Base-by-base conservation (phyloP, 2,888 invertebrate genomes). In the Blera fallax region DNA sequence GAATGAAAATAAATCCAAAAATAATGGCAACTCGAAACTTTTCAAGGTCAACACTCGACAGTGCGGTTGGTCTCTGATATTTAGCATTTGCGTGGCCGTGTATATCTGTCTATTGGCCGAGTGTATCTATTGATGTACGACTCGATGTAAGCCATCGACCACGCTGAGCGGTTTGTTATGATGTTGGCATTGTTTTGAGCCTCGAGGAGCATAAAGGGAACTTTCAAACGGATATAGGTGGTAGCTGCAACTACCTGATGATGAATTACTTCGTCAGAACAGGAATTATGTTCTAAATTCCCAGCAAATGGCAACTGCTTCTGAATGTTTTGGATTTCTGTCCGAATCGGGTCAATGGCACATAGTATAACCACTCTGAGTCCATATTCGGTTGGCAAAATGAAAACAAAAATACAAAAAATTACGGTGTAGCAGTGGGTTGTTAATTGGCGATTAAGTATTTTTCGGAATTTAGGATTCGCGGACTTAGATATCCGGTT, bases 41-140 rank as follows among this genome's bases (percentile, higher is more conserved):
- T 40, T 73, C 79, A 79, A 79, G 79, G 79, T 65, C 72, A 72
- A 60, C 48, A 79, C 64, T 72, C 64, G 48, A 58, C 40, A 10
- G 14, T 34, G 24, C n/a, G 34, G 60, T 40, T 24, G 37, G 29
- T 29, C 37, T 52, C 10, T 40, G 34, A 5, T 14, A 45, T 58
- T 69, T 10, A 37, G 37, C 45, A 43, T 45, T 56, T 21, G 52
- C 14, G 16, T 40, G 40, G 14, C 10, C 32, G 21, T 27, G 43
- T 32, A 29, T 29, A 32, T 32, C n/a, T 77, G 32, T 69, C 21
- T 65, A 56, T 65, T 27, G n/a, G n/a, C n/a, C 7, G 32, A 24
- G 34, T 48, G 45, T 74, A 43, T 54, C 74, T 32, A 62, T 62
- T 45, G 45, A 8, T 50, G 40, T 1, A 10, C 14, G 14, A 14